phyloP scores from a whole-genome alignment of 2,797 vertebrate species.

The Momotus momota region DNA sequence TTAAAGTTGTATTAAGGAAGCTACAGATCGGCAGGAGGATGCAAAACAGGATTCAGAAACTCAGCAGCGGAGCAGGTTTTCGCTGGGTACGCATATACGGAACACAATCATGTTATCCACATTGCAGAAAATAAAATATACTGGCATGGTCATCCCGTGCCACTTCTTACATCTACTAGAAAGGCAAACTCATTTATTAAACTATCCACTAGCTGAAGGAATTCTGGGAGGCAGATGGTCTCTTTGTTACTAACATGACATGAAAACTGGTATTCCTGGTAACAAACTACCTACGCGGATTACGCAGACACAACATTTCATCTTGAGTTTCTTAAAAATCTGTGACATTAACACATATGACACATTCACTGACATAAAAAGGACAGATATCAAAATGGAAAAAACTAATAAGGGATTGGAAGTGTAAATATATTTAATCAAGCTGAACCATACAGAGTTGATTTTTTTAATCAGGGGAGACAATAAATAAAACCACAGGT shows the following conservation, averaged over 20 bases:
- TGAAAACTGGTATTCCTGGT: background rate
- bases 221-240: slow-evolving; percentile 13
- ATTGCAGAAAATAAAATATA: background rate
- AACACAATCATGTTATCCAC: background rate
- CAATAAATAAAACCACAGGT: background rate
- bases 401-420: background rate
- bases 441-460: background rate
- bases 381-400: background rate
- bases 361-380: background rate
- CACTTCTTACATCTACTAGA: background rate
- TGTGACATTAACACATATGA: background rate
- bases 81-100: background rate
- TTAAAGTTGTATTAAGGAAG: background rate
- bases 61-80: background rate
- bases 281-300: background rate
- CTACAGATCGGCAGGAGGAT: background rate
- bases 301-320: background rate
- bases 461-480: background rate
- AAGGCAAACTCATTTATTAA: background rate
- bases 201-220: background rate
- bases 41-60: background rate
- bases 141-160: background rate
- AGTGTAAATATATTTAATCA: background rate
- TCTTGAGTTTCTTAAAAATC: background rate
- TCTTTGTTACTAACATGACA: slow-evolving; percentile 1